Conservation (phyloP, 2,113 vertebrate genomes). For the Alosa alosa region DNA sequence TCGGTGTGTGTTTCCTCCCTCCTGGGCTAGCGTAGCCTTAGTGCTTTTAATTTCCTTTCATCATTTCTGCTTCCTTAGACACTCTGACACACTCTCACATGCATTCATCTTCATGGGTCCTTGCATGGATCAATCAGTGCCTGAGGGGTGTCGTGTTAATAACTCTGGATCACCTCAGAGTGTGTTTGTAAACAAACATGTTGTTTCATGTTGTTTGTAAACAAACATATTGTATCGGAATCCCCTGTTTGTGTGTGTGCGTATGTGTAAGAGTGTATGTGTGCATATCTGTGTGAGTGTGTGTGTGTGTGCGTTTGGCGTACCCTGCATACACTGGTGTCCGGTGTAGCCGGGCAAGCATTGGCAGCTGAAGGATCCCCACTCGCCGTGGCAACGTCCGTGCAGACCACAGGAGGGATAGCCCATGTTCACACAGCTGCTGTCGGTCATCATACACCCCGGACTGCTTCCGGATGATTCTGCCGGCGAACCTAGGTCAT, state of each 20-base stretch:
- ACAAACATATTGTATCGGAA: not conserved
- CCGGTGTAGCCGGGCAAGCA: slow-evolving; percentile 79
- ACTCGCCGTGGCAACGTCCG: slow-evolving; percentile 79
- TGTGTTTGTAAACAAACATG: not conserved
- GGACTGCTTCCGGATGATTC: slow-evolving; percentile 80
- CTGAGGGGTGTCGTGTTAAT: not conserved
- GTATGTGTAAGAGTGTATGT: not conserved
- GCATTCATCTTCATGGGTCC: not conserved
- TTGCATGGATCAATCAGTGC: not conserved
- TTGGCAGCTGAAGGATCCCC: slow-evolving; percentile 81
- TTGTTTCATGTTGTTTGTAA: not conserved
- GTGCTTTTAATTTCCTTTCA: not conserved
- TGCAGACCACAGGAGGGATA: slow-evolving; percentile 77
- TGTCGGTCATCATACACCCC: slow-evolving; percentile 77
- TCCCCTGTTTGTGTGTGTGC: not conserved
- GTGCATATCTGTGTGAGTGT: not conserved
- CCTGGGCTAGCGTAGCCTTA: not conserved
- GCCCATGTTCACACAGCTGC: slow-evolving; percentile 80
- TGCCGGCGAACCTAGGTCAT: slow-evolving; percentile 80
- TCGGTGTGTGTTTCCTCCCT: not conserved
- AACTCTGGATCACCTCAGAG: not conserved
- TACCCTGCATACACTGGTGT: slow-evolving; percentile 83
- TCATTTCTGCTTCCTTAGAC: not conserved
- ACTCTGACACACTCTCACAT: slow-evolving; percentile 19
- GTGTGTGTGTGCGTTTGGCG: not conserved